Evolutionary conservation across 2,113 vertebrate genomes (phyloP).

Genomic region (Chelonoidis abingdonii): DNA sequence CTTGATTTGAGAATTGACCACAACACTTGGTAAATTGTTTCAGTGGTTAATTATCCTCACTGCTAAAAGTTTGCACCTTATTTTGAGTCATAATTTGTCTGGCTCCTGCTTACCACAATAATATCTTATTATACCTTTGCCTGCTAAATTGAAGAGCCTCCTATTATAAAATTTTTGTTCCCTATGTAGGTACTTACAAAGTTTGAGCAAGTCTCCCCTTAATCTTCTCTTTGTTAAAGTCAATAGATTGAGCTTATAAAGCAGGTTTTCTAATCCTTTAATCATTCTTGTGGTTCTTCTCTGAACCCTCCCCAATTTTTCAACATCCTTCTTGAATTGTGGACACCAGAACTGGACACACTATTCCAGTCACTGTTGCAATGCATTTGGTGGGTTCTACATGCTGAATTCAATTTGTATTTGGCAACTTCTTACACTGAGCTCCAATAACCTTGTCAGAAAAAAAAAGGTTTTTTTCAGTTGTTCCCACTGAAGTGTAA

Average conservation of each 20-base stretch:
- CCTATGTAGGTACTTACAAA: neutral
- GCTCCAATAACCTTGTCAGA: neutral
- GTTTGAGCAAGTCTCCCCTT: neutral
- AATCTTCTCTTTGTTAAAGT: neutral
- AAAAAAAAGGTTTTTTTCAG: neutral
- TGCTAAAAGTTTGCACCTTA: neutral
- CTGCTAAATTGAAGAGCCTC: neutral
- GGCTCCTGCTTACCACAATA: neutral
- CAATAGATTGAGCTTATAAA: neutral
- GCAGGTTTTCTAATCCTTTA: neutral
- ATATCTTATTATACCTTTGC: neutral
- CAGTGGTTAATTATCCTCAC: neutral
- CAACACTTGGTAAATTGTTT: neutral
- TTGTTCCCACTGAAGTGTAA: neutral
- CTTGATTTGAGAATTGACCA: neutral
- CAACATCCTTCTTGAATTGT: neutral
- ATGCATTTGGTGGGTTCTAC: neutral
- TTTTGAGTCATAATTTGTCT: neutral
- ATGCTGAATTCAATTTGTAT: neutral
- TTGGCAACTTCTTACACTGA: neutral
- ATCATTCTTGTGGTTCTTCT: neutral
- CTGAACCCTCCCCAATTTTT: neutral
- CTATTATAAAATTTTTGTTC: neutral
- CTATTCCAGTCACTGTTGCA: neutral
- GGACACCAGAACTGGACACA: neutral